Base-by-base conservation (phyloP, 2,888 invertebrate genomes). In the Acanthoscelides obtectus region DNA sequence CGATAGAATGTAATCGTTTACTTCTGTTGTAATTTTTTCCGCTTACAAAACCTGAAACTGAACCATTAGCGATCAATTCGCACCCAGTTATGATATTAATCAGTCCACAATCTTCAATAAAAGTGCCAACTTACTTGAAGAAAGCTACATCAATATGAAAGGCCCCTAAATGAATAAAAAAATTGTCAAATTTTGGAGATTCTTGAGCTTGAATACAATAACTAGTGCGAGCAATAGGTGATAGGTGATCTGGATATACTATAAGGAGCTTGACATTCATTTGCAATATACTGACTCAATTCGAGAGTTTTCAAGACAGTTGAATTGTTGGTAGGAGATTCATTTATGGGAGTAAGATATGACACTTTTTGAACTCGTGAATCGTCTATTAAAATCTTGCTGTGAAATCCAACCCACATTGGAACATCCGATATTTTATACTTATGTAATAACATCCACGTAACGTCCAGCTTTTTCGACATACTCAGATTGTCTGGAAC, bases 121-220 rank as follows among this genome's bases (percentile, higher is more conserved):
- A 67, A 73, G 72, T 64, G 79, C 72, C 27, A 79, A 74, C 74
- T 75, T 69, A 68, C 75, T 66, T 63, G 71, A 71, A 0, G 71
- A 68, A n/a, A n/a, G n/a, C n/a, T n/a, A n/a, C n/a, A n/a, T n/a
- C n/a, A n/a, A 81, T 75, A 73, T 82, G 81, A 77, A 86, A 84
- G 63, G 78, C 72, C 20, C 83, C 84, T 20, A 82, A 73, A 78
- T 83, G 80, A 66, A 84, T 81, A 73, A 83, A 84, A 73, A 84
- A 20, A 71, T 81, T 80, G 67, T 81, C 79, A 72, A 75, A 78
- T 20, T 25, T 69, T 1, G 73, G 74, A 64, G 69, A 68, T 72
- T 77, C 75, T 0, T 71, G 72, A 22, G 70, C 8, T 71, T 79
- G 78, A 45, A 79, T 73, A 76, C 76, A 74, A 22, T 77, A 27